Percentiles rank a stretch among this genome's conserved stretches.
Evolutionary conservation across 2,797 vertebrate species (phyloP).

Genomic region (Urocyon cinereoargenteus): DNA sequence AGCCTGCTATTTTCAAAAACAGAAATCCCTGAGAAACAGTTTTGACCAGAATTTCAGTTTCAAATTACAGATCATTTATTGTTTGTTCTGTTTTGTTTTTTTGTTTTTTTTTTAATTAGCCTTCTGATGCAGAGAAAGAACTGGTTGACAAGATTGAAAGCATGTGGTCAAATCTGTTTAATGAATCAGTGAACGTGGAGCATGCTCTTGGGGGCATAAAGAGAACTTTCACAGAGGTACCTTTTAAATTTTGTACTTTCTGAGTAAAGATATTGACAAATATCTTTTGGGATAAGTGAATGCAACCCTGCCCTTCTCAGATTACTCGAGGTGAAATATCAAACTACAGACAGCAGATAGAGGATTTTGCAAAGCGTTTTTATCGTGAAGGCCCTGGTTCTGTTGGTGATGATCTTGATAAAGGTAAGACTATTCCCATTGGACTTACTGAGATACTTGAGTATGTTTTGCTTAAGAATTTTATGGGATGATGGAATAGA

Average conservation of each 20-base stretch:
- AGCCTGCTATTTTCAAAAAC: not conserved
- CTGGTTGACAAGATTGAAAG: slow-evolving; percentile 86
- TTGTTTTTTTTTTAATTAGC: slow-evolving; percentile 83
- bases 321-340: slow-evolving; percentile 90
- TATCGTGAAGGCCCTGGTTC: slow-evolving; percentile 92
- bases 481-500: not conserved
- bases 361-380: slow-evolving; percentile 92
- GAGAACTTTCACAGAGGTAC: slow-evolving; percentile 93
- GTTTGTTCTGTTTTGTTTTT: not conserved
- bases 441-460: not conserved
- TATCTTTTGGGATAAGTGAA: accelerated
- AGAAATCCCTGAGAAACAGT: not conserved
- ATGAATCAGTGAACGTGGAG: slow-evolving; percentile 90
- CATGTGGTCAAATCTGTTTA: slow-evolving; percentile 91
- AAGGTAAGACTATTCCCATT: slow-evolving; percentile 87
- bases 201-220: slow-evolving; percentile 91
- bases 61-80: not conserved
- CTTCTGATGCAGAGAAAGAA: slow-evolving; percentile 89
- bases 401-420: slow-evolving; percentile 94
- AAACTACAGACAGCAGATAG: slow-evolving; percentile 89
- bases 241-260: not conserved
- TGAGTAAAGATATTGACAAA: accelerated
- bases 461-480: accelerated
- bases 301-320: slow-evolving; percentile 81
- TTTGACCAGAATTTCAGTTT: not conserved